Conservation (phyloP, 2,113 vertebrate species). For the Leuciscus idus region DNA sequence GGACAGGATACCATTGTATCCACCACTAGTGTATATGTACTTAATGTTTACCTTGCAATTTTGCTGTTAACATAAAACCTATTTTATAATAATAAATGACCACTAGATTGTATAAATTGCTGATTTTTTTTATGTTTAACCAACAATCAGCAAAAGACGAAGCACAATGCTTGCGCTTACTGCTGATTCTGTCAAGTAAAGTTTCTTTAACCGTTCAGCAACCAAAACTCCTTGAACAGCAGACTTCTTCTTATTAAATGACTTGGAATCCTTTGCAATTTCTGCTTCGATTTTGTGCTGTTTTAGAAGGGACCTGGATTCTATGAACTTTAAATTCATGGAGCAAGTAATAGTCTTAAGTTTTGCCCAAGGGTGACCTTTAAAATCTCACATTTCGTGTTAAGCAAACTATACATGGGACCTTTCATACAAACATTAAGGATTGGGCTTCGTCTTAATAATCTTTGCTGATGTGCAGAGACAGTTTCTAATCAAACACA, state of each 20-base stretch:
- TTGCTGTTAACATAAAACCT: not conserved
- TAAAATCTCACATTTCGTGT: slow-evolving; percentile 18
- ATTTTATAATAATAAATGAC: slow-evolving; percentile 1
- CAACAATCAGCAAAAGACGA: slow-evolving; percentile 4
- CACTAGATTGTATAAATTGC: not conserved
- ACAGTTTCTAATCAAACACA: slow-evolving; percentile 14
- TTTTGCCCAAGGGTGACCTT: slow-evolving; percentile 24
- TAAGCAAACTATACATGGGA: not conserved
- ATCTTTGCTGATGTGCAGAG: not conserved
- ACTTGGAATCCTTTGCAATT: not conserved
- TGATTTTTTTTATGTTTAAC: not conserved
- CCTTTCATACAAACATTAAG: not conserved
- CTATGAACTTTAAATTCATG: not conserved
- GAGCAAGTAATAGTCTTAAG: slow-evolving; percentile 7
- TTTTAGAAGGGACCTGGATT: not conserved
- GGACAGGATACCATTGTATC: not conserved
- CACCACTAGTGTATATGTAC: not conserved
- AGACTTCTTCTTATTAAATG: slow-evolving; percentile 2
- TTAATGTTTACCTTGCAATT: slow-evolving; percentile 23
- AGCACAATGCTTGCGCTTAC: not conserved
- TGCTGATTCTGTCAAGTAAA: slow-evolving; percentile 1
- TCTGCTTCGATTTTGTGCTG: not conserved
- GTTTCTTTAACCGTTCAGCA: not conserved
- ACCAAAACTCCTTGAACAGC: not conserved
- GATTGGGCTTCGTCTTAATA: not conserved